A percentile compares a stretch with the other conserved stretches of the same genome.
These are phyloP conservation scores for Spodoptera frugiperda DNA, from an alignment of 1,140 invertebrate species.

Conservation along the genomic window DNA sequence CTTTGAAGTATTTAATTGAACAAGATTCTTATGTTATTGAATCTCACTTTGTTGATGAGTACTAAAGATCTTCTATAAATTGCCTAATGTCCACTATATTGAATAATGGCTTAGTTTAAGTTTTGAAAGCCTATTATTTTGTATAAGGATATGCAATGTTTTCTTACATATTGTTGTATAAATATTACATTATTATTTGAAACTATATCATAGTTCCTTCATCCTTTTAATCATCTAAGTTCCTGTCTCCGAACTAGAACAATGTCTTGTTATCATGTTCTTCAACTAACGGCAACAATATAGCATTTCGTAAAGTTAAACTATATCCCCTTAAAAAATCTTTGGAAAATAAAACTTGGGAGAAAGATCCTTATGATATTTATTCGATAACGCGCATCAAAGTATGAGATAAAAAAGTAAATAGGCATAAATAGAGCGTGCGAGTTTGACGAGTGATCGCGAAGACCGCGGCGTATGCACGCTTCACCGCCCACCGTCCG, in stretches of 20 bases:
- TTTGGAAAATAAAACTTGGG: not conserved
- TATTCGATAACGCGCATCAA: slow-evolving; percentile 54
- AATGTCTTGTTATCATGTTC: not conserved
- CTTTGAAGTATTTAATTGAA: no score
- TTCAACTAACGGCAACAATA: not conserved
- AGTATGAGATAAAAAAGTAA: slow-evolving; percentile 65
- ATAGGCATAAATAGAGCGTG: slow-evolving; percentile 79
- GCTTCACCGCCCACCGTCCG: slow-evolving; percentile 63
- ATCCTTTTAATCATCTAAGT: no score
- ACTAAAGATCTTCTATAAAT: slow-evolving; percentile 33
- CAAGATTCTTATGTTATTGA: not conserved
- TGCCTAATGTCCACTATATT: slow-evolving; percentile 37
- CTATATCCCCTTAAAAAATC: no score
- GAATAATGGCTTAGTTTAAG: slow-evolving; percentile 43
- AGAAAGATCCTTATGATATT: slow-evolving; percentile 1
- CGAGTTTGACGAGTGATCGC: slow-evolving; percentile 71
- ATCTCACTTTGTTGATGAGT: slow-evolving; percentile 32
- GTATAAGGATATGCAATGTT: not conserved
- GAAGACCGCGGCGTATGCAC: slow-evolving; percentile 70
- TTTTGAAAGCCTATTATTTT: slow-evolving; percentile 34
- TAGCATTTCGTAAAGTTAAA: no score
- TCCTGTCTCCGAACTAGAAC: no score
- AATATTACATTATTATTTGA: no score
- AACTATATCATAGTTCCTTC: no score
- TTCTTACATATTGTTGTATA: no score